A percentile compares a stretch with the other conserved stretches of the same genome.
Conservation (phyloP, 2,888 invertebrate genomes). For the Lasioglossum vierecki region DNA sequence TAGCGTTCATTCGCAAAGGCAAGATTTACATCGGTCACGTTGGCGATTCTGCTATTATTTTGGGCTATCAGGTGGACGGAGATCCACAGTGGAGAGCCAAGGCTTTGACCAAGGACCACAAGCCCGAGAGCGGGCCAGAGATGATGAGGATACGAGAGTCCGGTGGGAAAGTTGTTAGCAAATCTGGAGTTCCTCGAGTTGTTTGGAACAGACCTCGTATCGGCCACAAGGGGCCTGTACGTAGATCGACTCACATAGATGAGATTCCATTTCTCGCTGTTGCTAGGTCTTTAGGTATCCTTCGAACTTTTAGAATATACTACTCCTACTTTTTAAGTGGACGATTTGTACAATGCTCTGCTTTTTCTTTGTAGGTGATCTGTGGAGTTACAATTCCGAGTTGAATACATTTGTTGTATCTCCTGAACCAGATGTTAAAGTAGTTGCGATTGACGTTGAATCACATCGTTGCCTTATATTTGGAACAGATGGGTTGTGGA, state of each 20-base stretch:
- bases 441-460: conserved; percentile 89
- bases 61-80: conserved; percentile 91
- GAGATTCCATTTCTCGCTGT: conserved; percentile 98
- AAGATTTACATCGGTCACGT: conserved; percentile 99
- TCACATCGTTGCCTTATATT: conserved; percentile 93
- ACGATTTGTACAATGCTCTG: background rate
- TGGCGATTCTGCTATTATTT: conserved; percentile 98
- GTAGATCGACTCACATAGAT: conserved; percentile 95
- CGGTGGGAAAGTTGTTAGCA: conserved; percentile 92
- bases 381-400: conserved; percentile 98
- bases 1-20: conserved; percentile 96
- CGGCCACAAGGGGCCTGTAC: conserved; percentile 94
- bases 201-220: conserved; percentile 97
- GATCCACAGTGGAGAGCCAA: conserved; percentile 91
- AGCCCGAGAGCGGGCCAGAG: conserved; percentile 95
- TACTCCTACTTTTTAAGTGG: too few species aligned
- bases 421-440: conserved; percentile 97
- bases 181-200: conserved; percentile 96
- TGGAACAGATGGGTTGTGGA: conserved; percentile 98
- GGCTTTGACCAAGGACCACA: conserved; percentile 96
- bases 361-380: conserved; percentile 88
- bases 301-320: background rate
- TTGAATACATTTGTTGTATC: conserved; percentile 98
- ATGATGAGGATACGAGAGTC: conserved; percentile 92
- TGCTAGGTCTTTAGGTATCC: conserved; percentile 93